A percentile compares a stretch with the other conserved stretches of the same genome.
These are phyloP conservation scores for Hepsetus odoe DNA, from an alignment of 2,113 vertebrate genomes.

Conservation along the genomic window DNA sequence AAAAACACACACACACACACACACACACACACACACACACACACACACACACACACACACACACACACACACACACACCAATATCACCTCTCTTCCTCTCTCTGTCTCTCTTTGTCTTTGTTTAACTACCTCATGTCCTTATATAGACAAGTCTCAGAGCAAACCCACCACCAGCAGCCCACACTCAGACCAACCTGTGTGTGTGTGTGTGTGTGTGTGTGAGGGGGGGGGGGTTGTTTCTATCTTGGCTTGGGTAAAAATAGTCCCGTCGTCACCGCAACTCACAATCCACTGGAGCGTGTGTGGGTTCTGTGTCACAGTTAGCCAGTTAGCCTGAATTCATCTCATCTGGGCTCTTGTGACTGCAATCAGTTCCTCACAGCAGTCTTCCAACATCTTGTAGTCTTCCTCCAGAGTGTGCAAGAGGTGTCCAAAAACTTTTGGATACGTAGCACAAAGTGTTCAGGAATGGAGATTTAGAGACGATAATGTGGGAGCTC, in stretches of 20 bases:
- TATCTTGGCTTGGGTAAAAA: conserved; percentile 17
- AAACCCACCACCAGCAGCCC: neutral
- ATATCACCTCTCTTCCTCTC: conserved; percentile 23
- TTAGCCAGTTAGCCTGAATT: too few relatives aligned
- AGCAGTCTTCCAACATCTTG: too few relatives aligned
- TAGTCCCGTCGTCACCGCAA: neutral
- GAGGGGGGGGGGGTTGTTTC: neutral
- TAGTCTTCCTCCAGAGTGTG: too few relatives aligned
- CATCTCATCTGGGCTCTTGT: too few relatives aligned
- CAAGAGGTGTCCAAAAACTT: too few relatives aligned
- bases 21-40: conserved; percentile 5
- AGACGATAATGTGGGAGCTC: too few relatives aligned
- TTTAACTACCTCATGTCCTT: conserved; percentile 47
- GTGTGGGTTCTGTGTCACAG: neutral
- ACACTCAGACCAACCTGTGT: neutral
- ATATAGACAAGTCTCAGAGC: conserved; percentile 8
- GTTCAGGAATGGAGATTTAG: too few relatives aligned
- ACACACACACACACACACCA: conserved; percentile 53
- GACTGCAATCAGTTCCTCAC: too few relatives aligned
- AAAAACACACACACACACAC: conserved; percentile 17
- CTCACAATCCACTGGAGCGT: neutral
- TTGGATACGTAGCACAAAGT: too few relatives aligned
- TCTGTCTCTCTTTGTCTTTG: conserved; percentile 17
- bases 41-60: conserved; percentile 49
- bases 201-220: conserved; percentile 2